Conservation (phyloP, 2,113 vertebrate species). For the Thalassoma bifasciatum region DNA sequence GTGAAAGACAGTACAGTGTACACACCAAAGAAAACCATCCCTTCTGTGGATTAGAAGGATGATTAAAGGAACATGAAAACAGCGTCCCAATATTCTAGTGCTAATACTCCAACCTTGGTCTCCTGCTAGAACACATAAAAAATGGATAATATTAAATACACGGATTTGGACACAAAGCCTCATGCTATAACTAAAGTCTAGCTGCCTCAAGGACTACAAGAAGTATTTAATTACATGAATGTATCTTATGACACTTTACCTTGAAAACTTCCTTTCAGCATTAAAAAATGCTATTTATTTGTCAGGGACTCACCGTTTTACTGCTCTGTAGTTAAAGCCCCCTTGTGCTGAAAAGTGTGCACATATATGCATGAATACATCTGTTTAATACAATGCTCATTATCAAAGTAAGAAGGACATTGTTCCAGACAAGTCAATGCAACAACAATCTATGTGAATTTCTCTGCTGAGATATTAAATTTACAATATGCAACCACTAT, state of each 20-base stretch:
- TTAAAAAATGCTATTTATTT: no score
- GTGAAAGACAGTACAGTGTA: background rate
- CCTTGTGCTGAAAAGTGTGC: no score
- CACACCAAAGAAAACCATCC: no score
- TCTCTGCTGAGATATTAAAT: no score
- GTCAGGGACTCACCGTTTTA: no score
- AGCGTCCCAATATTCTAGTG: background rate
- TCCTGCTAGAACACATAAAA: background rate
- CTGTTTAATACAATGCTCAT: no score
- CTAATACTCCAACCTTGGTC: background rate
- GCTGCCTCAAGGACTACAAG: background rate
- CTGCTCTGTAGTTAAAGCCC: no score
- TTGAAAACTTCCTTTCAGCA: background rate
- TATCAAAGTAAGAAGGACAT: no score
- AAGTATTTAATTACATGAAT: background rate
- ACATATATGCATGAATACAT: no score
- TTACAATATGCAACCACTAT: no score
- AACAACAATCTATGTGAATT: no score
- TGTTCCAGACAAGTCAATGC: no score
- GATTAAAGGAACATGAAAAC: background rate
- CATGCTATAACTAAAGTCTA: background rate
- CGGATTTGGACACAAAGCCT: background rate
- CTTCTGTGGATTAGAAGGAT: background rate
- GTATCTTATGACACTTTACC: background rate
- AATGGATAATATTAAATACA: background rate